These are phyloP conservation scores for Macrochelys suwanniensis DNA, from an alignment of 2,797 vertebrate genomes.

Conservation along the genomic window DNA sequence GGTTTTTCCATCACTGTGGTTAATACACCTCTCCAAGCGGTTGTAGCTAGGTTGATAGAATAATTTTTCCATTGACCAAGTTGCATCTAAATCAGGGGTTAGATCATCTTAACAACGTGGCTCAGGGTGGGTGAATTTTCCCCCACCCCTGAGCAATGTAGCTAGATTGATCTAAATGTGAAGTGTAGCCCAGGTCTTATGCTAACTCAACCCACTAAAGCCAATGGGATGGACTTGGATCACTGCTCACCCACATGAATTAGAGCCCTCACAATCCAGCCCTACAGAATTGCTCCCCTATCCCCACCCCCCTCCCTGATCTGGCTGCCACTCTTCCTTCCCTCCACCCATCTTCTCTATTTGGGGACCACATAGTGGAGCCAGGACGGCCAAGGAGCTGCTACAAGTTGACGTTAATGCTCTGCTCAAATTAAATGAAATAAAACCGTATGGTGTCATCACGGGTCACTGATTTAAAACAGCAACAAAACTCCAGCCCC, in stretches of 20 bases:
- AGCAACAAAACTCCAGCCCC: conserved; percentile 66
- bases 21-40: too few relatives aligned
- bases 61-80: too few relatives aligned
- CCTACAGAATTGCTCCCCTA: background rate
- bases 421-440: conserved; percentile 75
- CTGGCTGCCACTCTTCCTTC: background rate
- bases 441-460: conserved; percentile 76
- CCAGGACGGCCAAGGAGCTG: conserved; percentile 44
- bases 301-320: background rate
- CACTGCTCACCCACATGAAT: background rate
- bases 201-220: background rate
- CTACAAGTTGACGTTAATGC: conserved; percentile 62
- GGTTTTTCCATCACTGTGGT: too few relatives aligned
- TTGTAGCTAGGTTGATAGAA: too few relatives aligned
- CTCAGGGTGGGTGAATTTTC: too few relatives aligned
- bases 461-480: conserved; percentile 75
- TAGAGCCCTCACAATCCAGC: background rate
- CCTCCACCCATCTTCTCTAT: background rate
- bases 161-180: too few relatives aligned
- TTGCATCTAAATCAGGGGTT: too few relatives aligned
- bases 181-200: too few relatives aligned
- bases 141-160: too few relatives aligned
- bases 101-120: too few relatives aligned
- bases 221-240: background rate
- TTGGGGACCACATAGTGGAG: background rate